Conservation (phyloP, 2,797 vertebrate species). For the Agapornis canus region DNA sequence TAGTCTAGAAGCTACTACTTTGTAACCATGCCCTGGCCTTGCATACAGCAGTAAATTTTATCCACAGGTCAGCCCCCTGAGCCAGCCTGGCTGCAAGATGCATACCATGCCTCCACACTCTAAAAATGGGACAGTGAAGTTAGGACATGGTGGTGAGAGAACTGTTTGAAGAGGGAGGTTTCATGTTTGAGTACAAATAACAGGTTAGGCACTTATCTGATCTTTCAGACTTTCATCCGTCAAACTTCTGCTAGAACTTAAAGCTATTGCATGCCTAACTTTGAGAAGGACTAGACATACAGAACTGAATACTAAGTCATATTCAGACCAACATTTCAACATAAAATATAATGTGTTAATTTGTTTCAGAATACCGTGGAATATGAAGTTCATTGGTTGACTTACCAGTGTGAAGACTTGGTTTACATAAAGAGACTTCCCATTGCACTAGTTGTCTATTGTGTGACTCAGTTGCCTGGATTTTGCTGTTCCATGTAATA, state of each 20-base stretch:
- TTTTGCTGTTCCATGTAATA: slow-evolving; percentile 61
- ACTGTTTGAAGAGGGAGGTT: neutral
- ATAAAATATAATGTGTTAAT: neutral
- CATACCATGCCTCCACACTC: neutral
- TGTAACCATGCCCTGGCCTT: neutral
- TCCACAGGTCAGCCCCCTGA: neutral
- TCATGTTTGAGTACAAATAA: neutral
- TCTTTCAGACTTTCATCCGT: neutral
- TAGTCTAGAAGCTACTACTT: neutral
- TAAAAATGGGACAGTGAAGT: neutral
- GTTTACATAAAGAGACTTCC: slow-evolving; percentile 21
- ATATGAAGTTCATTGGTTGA: slow-evolving; percentile 5
- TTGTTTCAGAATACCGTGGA: slow-evolving; percentile 64
- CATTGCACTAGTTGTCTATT: neutral
- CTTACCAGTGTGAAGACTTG: neutral
- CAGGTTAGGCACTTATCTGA: neutral
- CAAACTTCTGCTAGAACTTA: neutral
- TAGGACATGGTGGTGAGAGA: neutral
- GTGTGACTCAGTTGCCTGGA: slow-evolving; percentile 24
- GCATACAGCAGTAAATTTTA: neutral
- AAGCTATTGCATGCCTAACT: neutral
- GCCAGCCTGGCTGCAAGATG: neutral
- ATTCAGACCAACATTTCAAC: neutral
- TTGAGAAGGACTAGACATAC: neutral
- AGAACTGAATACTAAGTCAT: neutral